phyloP scores from a whole-genome alignment of 2,113 vertebrate species.

The Lampris megalopsis region DNA sequence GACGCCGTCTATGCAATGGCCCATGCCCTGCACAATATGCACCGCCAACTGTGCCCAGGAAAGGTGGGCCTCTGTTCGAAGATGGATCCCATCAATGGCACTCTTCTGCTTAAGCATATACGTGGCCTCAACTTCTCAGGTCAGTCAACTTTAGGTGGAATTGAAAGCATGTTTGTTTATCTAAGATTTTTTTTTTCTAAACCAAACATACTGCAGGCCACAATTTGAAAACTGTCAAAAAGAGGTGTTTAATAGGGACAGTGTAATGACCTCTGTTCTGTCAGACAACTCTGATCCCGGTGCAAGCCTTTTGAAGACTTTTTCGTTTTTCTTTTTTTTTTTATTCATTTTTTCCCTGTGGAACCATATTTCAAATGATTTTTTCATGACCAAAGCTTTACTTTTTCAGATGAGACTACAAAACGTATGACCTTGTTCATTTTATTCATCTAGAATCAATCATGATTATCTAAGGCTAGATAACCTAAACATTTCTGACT shows the following conservation, averaged over 20 bases:
- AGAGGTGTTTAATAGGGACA: neutral
- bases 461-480: no score
- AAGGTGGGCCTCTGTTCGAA: constrained; percentile 91
- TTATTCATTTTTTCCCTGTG: neutral
- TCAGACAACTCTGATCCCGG: neutral
- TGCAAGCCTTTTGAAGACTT: neutral
- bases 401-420: neutral
- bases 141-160: constrained; percentile 64
- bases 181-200: neutral
- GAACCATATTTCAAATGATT: neutral
- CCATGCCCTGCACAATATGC: constrained; percentile 95
- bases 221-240: neutral
- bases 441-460: no score
- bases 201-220: neutral
- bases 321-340: neutral
- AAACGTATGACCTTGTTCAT: no score
- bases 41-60: constrained; percentile 91
- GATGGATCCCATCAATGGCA: constrained; percentile 95
- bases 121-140: constrained; percentile 95
- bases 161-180: neutral
- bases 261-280: neutral
- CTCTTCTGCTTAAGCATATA: constrained; percentile 95
- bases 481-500: no score
- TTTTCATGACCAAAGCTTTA: neutral
- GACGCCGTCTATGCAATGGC: constrained; percentile 97